Conservation (phyloP, 2,797 vertebrate genomes). For the Sebastes glaucus region DNA sequence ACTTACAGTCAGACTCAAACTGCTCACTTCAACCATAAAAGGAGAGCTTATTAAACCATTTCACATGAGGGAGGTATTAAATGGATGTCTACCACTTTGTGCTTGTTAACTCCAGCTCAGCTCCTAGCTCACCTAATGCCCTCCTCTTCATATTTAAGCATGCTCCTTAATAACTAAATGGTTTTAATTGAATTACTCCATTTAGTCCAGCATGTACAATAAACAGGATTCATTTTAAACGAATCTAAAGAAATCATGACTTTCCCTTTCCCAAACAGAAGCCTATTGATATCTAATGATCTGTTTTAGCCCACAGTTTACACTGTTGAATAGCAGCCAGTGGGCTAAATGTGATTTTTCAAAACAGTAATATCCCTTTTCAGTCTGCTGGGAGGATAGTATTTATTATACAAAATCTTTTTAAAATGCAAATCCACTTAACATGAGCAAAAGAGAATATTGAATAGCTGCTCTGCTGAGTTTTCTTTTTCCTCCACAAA, state of each 20-base stretch:
- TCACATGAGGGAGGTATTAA: conserved; percentile 56
- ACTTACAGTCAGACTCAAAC: conserved; percentile 33
- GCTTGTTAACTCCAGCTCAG: conserved; percentile 48
- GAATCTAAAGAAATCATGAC: neutral
- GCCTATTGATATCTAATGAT: neutral
- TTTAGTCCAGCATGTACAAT: neutral
- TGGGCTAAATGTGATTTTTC: neutral
- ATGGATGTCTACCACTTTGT: conserved; percentile 34
- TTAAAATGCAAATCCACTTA: conserved; percentile 10
- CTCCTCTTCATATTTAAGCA: conserved; percentile 12
- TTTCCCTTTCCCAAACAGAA: neutral
- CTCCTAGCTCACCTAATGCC: conserved; percentile 11
- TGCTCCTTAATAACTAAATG: neutral
- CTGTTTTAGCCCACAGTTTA: neutral
- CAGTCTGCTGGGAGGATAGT: neutral
- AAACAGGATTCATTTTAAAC: neutral
- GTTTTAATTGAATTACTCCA: neutral
- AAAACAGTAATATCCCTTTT: neutral
- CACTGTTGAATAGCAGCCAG: neutral
- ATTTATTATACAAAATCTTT: neutral
- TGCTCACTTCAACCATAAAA: conserved; percentile 70
- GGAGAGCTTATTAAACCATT: conserved; percentile 57
- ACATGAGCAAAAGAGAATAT: conserved; percentile 7
- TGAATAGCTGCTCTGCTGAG: conserved; percentile 27
- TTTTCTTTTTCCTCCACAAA: conserved; percentile 54